Evolutionary conservation across 2,797 vertebrate species (phyloP), one percentile per base, ranked within the genome.

Genomic region (Micromesistius poutassou): DNA sequence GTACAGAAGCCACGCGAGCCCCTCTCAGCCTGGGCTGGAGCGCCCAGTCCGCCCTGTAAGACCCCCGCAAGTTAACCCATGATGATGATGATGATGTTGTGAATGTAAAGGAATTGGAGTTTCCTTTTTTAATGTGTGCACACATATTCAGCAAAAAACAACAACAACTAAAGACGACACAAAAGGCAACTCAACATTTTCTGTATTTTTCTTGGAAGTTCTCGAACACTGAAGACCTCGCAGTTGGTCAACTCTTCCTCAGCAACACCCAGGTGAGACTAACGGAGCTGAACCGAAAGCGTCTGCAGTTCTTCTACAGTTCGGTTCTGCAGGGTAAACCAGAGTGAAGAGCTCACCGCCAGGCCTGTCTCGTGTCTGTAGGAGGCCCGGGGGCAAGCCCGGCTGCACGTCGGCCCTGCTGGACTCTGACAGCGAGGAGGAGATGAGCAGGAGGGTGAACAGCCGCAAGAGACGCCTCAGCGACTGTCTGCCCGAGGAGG

Each of bases 361-460:
- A 38, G 2, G 13, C 16, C 74, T 0, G 79, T 38, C 7, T 71
- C 35, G 0, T 81, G 36, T 2, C 19, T 73, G 33, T 84, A 99
- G 98, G 86, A 95, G 96, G 88, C 93, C 91, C 14, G 90, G 93
- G 62, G 95, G 96, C 71, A 99, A 97, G 88, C 93, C 94, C 1
- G 84, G 89, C 79, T 85, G 93, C 22, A 78, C 90, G 38, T 85
- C 93, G 0, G 79, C 91, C 73, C 93, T 77, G 7, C 46, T 95
- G 81, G 98, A 99, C 89, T 99, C 98, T 7, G 98, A 99, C 89
- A 96, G 96, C 0, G 98, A 99, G 22, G 98, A 99, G 62, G 98
- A 99, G 83, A 88, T 88, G 0, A 84, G 85, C 82, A 96, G 96
- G 89, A 97, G 96, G 71, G 80, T 80, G 3, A 92, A 82, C 8